Evolutionary conservation across 2,888 invertebrate species (phyloP), one percentile per base, ranked within the genome.

Genomic region (Melanostoma mellinum): DNA sequence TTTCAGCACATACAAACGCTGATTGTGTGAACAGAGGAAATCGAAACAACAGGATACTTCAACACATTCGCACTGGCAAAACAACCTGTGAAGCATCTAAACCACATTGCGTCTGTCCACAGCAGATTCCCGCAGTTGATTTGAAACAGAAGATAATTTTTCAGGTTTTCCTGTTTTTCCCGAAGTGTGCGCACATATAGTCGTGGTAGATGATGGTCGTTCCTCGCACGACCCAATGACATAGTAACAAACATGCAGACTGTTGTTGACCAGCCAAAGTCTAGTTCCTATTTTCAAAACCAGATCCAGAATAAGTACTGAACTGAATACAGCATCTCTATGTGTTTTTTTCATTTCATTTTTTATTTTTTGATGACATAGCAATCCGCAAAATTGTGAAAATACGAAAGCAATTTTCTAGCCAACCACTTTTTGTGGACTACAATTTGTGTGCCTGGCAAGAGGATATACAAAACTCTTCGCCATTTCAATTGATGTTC

Each of bases 301-400:
- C 20, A 36, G 38, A 33, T 32, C 36, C 40, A 46, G 9, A 63
- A n/a, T 63, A 53, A 38, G 50, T 46, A 53, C 5, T 36, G 33
- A 40, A 10, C 50, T 60, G 20, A 38, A 48, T 44, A 55, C 46
- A 44, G n/a, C 50, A 53, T 80, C 9, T n/a, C 0, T 20, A 20
- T 20, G 30, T 20, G 9, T n/a, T 36, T 61, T 56, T 40, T 40
- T 33, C 32, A 33, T 33, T n/a, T 32, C 5, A 8, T 36, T 33
- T 61, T 35, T 55, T 56, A 58, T 79, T 74, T 73, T 76, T 50
- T 71, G 76, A 75, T 69, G 63, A 56, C 56, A 65, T 35, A 60
- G 52, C 80, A 65, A 55, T 76, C 48, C 65, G 58, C 76, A 71
- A 71, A 76, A 80, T 76, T 71, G 80, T 63, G 71, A 76, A 80